Evolutionary conservation across 1,140 invertebrate genomes (phyloP), one percentile per base, ranked within the genome.

Genomic region (Lethrus apterus): DNA sequence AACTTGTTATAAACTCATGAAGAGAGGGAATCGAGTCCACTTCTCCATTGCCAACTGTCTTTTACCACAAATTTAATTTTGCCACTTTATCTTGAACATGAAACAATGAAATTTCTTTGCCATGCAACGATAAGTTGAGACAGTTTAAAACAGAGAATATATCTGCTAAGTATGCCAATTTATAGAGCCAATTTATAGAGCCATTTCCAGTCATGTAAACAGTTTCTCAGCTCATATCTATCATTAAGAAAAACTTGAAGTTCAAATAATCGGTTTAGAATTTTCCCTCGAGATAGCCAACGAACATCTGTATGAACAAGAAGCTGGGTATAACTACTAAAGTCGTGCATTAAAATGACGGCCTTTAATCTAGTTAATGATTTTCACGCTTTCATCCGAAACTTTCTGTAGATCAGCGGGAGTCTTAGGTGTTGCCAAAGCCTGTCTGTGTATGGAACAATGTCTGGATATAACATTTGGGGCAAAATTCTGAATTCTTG

Each of bases 361-460:
- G 31, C 31, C 31, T 45, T 45, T 45, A 45, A 45, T 45, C 18
- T 45, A 45, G 43, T 45, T 45, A 32, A 45, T 34, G 17, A 33
- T 58, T 60, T 59, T 51, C n/a, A n/a, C n/a, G n/a, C n/a, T n/a
- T n/a, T 54, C 46, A 52, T 58, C 44, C 35, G 52, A 41, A 50
- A 53, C 48, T 40, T 44, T 49, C 43, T 55, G 48, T 50, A 58
- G 47, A 46, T 53, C 46, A 45, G 46, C n/a, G n/a, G n/a, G n/a
- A n/a, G n/a, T n/a, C n/a, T n/a, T 33, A 15, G 41, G 33, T 21
- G 43, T 52, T 43, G 46, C 19, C 36, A 55, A 45, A 36, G 56
- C 52, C 53, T 62, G 52, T 56, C 56, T 56, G 52, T 64, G 60
- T 42, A 61, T 48, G 48, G 52, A 55, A 57, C 57, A 61, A 54